Conservation (phyloP, 2,113 vertebrate genomes). For the Perccottus glenii region DNA sequence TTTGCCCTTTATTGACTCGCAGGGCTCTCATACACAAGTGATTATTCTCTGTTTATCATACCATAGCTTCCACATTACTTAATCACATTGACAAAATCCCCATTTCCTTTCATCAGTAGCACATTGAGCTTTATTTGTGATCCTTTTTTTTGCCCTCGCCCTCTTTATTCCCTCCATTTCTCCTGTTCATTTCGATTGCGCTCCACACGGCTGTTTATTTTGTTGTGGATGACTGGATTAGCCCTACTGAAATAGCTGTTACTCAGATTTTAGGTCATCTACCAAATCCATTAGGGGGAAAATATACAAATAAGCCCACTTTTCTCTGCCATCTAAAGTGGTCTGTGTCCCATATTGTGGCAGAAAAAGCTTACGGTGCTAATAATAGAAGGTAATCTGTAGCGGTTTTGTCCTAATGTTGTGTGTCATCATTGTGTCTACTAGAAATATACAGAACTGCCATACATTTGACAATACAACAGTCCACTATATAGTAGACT, state of each 20-base stretch:
- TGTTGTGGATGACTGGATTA: slow-evolving; percentile 78
- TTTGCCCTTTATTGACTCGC: slow-evolving; percentile 68
- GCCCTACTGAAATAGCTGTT: slow-evolving; percentile 77
- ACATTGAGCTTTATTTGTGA: slow-evolving; percentile 70
- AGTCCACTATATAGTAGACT: neutral
- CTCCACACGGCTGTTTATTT: slow-evolving; percentile 65
- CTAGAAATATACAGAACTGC: slow-evolving; percentile 39
- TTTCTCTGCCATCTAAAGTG: slow-evolving; percentile 62
- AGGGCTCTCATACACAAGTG: slow-evolving; percentile 46
- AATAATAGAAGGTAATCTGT: slow-evolving; percentile 67
- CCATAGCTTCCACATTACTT: slow-evolving; percentile 71
- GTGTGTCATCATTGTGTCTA: slow-evolving; percentile 59
- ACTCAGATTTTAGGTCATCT: slow-evolving; percentile 80
- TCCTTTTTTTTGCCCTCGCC: slow-evolving; percentile 62
- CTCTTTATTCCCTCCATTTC: slow-evolving; percentile 56
- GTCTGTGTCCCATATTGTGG: slow-evolving; percentile 56
- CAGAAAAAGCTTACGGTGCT: slow-evolving; percentile 56
- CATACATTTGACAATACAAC: slow-evolving; percentile 24
- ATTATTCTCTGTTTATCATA: slow-evolving; percentile 65
- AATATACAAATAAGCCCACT: slow-evolving; percentile 70
- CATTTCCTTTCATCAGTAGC: slow-evolving; percentile 73
- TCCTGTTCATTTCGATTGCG: slow-evolving; percentile 57
- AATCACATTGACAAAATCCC: slow-evolving; percentile 81
- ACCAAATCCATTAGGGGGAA: slow-evolving; percentile 72
- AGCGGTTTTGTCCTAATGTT: slow-evolving; percentile 51